Evolutionary conservation across 2,113 vertebrate species (phyloP), one percentile per base, ranked within the genome.

Genomic region (Danio rerio): DNA sequence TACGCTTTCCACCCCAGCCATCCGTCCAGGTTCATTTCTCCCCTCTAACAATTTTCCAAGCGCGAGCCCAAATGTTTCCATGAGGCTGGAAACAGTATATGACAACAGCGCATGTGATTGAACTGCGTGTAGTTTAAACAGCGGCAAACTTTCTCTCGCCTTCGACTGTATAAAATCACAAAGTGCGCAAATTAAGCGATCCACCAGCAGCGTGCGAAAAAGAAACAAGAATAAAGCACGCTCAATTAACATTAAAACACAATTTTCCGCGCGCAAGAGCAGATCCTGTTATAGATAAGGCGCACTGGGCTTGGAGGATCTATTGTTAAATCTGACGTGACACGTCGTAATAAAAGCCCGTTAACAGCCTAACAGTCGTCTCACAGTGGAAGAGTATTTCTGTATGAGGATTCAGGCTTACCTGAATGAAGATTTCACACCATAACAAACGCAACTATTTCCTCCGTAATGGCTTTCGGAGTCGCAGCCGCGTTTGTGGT

Each of bases 271-370:
- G 11, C 21, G 4, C 5, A 50, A 74, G 13, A 65, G 31, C 42
- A 66, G 40, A 73, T 77, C 52, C 13, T 6, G 53, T 15, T 40
- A 9, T 21, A 58, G 42, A 73, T 31, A 58, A 76, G 9, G 50
- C 73, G 65, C 81, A 9, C 62, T 9, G 18, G 73, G 78, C 4
- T 53, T 63, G 21, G 56, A 50, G 58, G 65, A 77, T 42, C 63
- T 43, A 59, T 58, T 43, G 81, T 83, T 43, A 77, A 83, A 83
- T 78, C 63, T 49, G 45, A 49, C 49, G 63, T 69, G 55, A 43
- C 62, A 69, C n/a, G 73, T 21, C 20, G 42, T 20, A 70, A 83
- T 70, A 78, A 58, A 71, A 69, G 43, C 81, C 31, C 72, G 72
- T 42, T 50, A 82, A 40, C 40, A 13, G 40, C 11, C 53, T 5